These are phyloP conservation scores for Zingel zingel DNA, from an alignment of 2,113 vertebrate species.

Conservation along the genomic window DNA sequence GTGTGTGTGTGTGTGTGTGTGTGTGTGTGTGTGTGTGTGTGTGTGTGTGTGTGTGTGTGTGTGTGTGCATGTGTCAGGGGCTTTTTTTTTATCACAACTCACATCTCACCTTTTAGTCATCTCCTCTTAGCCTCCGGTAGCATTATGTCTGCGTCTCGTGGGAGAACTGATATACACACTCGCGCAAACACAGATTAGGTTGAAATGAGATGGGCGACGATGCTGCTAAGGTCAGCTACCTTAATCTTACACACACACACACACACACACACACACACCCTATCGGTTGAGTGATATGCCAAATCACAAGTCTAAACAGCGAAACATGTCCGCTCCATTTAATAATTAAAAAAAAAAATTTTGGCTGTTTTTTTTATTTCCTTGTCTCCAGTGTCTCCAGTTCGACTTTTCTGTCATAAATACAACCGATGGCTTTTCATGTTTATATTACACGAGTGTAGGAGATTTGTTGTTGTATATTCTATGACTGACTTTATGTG, in stretches of 20 bases:
- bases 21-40: slow-evolving; percentile 32
- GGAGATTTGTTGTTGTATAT: slow-evolving; percentile 55
- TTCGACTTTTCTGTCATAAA: slow-evolving; percentile 27
- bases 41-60: slow-evolving; percentile 33
- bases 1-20: slow-evolving; percentile 54
- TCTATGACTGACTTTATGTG: slow-evolving; percentile 28
- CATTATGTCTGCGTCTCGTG: slow-evolving; percentile 62
- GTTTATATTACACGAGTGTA: slow-evolving; percentile 45
- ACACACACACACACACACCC: slow-evolving; percentile 8
- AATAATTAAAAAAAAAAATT: too few species aligned
- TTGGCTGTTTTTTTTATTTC: slow-evolving; percentile 1
- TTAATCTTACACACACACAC: slow-evolving; percentile 18
- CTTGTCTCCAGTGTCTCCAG: slow-evolving; percentile 1
- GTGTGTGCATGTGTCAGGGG: slow-evolving; percentile 34
- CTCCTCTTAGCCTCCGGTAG: slow-evolving; percentile 77
- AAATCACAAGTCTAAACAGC: slow-evolving; percentile 1
- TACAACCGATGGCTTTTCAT: slow-evolving; percentile 26
- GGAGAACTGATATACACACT: slow-evolving; percentile 68
- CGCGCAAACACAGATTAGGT: slow-evolving; percentile 63
- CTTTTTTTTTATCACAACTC: slow-evolving; percentile 63
- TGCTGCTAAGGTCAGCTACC: slow-evolving; percentile 51
- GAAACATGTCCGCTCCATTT: not conserved
- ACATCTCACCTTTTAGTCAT: slow-evolving; percentile 73
- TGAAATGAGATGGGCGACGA: slow-evolving; percentile 57
- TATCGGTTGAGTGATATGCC: not conserved